These are phyloP conservation scores for Oenanthe oenanthe DNA, from an alignment of 2,113 vertebrate species.

Conservation along the genomic window DNA sequence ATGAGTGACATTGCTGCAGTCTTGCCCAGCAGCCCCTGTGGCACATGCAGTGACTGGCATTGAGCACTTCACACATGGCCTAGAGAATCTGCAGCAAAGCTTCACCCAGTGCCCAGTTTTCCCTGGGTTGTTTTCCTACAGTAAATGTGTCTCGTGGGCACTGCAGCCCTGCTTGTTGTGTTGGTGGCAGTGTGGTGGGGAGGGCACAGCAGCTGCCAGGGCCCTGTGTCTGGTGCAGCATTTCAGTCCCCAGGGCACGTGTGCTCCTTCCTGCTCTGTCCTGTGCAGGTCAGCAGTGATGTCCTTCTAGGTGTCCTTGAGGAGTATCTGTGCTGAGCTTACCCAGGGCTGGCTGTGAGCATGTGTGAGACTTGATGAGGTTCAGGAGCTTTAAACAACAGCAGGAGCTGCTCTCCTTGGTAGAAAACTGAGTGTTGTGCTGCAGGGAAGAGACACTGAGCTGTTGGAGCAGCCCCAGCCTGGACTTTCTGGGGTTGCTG, in stretches of 20 bases:
- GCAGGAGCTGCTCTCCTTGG: background rate
- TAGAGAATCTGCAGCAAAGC: background rate
- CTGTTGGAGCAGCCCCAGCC: background rate
- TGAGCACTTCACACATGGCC: background rate
- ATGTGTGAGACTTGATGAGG: background rate
- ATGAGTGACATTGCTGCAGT: background rate
- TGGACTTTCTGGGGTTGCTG: background rate
- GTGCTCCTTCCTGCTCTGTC: background rate
- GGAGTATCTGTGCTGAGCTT: background rate
- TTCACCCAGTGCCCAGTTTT: background rate
- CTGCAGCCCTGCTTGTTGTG: background rate
- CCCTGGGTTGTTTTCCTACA: background rate
- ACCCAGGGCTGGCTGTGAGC: background rate
- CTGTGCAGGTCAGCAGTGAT: background rate
- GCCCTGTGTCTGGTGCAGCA: background rate
- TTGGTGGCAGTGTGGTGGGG: background rate
- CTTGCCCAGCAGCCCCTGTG: background rate
- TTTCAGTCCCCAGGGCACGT: background rate
- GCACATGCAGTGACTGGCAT: rapidly evolving
- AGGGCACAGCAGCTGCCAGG: background rate
- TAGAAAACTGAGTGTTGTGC: background rate
- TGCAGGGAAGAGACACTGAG: background rate
- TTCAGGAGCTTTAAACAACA: background rate
- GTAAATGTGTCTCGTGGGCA: background rate
- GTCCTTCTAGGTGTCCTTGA: background rate